Evolutionary conservation across 1,140 invertebrate species (phyloP).

Genomic region (Chymomyza costata): DNA sequence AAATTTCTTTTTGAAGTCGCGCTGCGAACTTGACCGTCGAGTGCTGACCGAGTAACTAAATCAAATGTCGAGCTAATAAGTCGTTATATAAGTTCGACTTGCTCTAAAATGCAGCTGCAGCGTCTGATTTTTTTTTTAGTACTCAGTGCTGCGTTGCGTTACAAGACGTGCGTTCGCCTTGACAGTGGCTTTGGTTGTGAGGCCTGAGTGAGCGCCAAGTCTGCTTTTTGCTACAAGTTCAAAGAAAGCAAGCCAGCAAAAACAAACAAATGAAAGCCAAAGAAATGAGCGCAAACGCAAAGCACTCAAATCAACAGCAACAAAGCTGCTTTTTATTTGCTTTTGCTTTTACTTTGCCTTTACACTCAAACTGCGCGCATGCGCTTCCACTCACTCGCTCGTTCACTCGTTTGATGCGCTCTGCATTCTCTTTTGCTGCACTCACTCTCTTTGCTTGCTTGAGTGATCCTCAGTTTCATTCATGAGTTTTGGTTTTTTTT

Average conservation of each 20-base stretch:
- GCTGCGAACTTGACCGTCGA: slow-evolving; percentile 74
- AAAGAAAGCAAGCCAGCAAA: slow-evolving; percentile 56
- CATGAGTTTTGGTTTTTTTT: too few relatives aligned
- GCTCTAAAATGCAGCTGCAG: slow-evolving; percentile 32
- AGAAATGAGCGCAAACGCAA: slow-evolving; percentile 65
- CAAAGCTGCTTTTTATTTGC: slow-evolving; percentile 31
- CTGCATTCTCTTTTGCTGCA: slow-evolving; percentile 6
- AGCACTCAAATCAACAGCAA: slow-evolving; percentile 37
- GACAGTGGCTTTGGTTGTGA: slow-evolving; percentile 73
- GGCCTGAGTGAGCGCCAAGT: slow-evolving; percentile 37
- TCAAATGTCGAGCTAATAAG: slow-evolving; percentile 66
- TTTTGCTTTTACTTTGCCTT: slow-evolving; percentile 1
- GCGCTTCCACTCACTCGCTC: too few relatives aligned
- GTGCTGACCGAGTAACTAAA: slow-evolving; percentile 75
- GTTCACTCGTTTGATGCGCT: too few relatives aligned
- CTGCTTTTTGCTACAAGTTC: slow-evolving; percentile 31
- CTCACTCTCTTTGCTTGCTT: not conserved
- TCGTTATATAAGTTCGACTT: slow-evolving; percentile 75
- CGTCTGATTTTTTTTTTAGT: slow-evolving; percentile 23
- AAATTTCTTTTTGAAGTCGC: slow-evolving; percentile 30
- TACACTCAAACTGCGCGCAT: slow-evolving; percentile 11
- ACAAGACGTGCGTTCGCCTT: slow-evolving; percentile 65
- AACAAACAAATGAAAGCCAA: slow-evolving; percentile 61
- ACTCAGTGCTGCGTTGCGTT: slow-evolving; percentile 1
- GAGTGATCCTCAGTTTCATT: too few relatives aligned